Evolutionary conservation across 2,888 invertebrate species (phyloP).

Genomic region (Enchytraeus crypticus): DNA sequence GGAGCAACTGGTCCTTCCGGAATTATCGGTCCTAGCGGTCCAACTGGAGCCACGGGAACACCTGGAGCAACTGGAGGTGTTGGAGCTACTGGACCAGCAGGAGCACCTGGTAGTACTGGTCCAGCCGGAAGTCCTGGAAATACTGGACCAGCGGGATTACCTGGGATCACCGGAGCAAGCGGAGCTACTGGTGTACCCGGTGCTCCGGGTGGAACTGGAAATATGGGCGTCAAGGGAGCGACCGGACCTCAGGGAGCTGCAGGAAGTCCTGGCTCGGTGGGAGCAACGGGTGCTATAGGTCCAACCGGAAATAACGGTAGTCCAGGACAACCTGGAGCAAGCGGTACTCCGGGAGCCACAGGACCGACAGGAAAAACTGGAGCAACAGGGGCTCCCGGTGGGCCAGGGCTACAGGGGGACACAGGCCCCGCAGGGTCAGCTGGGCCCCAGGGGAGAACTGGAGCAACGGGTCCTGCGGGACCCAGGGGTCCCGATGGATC

Average conservation of each 20-base stretch:
- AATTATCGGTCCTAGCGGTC: background rate
- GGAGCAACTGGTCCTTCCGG: slow-evolving; percentile 3
- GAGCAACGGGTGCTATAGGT: background rate
- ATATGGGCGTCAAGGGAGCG: background rate
- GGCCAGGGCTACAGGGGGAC: background rate
- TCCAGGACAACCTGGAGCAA: background rate
- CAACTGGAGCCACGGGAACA: background rate
- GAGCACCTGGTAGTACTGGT: slow-evolving; percentile 4
- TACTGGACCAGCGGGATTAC: background rate
- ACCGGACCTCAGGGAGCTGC: background rate
- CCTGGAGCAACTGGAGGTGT: background rate
- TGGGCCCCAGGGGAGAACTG: background rate
- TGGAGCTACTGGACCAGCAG: background rate
- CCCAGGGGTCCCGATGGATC: background rate
- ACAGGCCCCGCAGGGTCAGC: background rate
- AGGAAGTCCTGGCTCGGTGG: slow-evolving; percentile 6
- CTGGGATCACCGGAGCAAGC: background rate
- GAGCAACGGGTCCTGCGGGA: slow-evolving; percentile 1
- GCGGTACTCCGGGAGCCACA: background rate
- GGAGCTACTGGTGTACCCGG: background rate
- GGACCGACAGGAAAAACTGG: slow-evolving; percentile 1
- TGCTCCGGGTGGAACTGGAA: slow-evolving; percentile 6
- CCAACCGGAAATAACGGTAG: background rate
- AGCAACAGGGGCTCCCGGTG: background rate
- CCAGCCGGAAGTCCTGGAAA: background rate